Percentiles rank a stretch among this genome's conserved stretches.
These are phyloP conservation scores for Limnodromus scolopaceus DNA, from an alignment of 2,797 vertebrate species.

Conservation along the genomic window DNA sequence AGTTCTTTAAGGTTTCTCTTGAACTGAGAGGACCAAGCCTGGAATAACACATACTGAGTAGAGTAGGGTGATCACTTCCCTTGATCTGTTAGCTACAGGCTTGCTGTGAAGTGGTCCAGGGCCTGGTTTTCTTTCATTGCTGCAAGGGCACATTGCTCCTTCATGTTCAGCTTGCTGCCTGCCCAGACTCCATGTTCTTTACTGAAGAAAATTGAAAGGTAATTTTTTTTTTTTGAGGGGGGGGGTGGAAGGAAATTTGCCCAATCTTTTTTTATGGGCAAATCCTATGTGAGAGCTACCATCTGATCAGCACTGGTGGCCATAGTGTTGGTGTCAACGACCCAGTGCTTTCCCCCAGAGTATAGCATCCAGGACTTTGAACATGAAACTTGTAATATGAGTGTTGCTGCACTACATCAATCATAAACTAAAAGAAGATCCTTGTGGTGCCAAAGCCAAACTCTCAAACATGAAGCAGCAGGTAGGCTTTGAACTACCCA, in stretches of 20 bases:
- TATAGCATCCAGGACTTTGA: neutral
- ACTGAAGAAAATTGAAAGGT: neutral
- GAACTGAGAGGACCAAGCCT: neutral
- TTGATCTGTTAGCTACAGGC: neutral
- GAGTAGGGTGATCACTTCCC: neutral
- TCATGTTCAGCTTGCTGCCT: neutral
- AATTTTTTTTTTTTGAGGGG: too few species aligned
- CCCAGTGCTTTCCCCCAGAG: rapidly evolving
- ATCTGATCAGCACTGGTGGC: neutral
- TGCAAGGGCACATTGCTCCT: neutral
- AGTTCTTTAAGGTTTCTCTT: neutral
- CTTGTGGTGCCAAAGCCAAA: neutral
- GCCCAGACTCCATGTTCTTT: neutral
- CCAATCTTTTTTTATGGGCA: neutral
- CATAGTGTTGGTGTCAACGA: neutral
- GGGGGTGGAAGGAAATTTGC: too few species aligned
- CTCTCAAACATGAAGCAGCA: neutral
- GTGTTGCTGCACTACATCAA: neutral
- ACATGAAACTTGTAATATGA: rapidly evolving
- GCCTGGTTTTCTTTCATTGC: neutral
- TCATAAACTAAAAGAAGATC: neutral
- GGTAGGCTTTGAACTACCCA: neutral
- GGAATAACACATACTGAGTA: rapidly evolving
- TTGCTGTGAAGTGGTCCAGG: neutral
- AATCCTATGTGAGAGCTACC: neutral